Conservation (phyloP, 1,140 invertebrate species). For the Atta texana region DNA sequence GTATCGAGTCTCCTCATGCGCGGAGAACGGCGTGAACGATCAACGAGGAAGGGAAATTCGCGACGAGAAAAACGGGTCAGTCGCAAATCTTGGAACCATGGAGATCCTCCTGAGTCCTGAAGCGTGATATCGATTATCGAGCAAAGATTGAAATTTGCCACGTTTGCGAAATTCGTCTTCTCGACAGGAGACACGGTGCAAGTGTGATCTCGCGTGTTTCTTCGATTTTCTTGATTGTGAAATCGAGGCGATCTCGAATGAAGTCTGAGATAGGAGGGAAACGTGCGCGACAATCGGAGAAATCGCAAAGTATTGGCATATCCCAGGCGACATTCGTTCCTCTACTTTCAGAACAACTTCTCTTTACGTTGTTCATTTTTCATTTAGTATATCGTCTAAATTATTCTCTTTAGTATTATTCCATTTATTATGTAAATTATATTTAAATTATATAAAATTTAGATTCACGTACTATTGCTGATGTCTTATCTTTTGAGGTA, state of each 20-base stretch:
- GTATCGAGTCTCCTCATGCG: background rate
- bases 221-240: background rate
- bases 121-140: background rate
- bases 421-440: no score
- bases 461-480: no score
- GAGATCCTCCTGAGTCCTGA: background rate
- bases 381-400: no score
- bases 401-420: no score
- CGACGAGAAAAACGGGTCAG: slow-evolving; percentile 41
- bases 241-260: background rate
- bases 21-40: slow-evolving; percentile 25
- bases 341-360: no score
- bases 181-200: background rate
- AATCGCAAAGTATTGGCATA: slow-evolving; percentile 11
- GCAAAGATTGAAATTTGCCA: background rate
- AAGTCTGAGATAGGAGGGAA: background rate
- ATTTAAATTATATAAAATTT: no score
- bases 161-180: background rate
- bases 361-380: no score
- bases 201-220: background rate
- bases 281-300: background rate
- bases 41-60: slow-evolving; percentile 39
- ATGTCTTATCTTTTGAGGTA: no score
- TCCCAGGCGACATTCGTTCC: no score
- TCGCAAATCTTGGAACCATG: slow-evolving; percentile 23